These are phyloP conservation scores for Saguinus imperator DNA, from an alignment of 2,113 vertebrate species.

Conservation along the genomic window DNA sequence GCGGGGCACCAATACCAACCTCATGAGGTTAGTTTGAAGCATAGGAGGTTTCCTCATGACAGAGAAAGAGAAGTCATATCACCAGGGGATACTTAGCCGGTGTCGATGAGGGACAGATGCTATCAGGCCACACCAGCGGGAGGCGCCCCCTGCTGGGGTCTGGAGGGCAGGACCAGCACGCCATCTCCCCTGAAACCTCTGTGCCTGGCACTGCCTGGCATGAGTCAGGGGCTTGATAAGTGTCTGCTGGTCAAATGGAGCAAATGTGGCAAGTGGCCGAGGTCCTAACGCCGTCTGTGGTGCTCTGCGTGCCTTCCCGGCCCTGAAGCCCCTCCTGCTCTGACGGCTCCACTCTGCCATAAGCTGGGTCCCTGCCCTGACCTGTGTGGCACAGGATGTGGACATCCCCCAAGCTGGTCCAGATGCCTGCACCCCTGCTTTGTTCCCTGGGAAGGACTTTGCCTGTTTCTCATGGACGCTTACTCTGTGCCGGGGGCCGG, in stretches of 20 bases:
- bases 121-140: not conserved
- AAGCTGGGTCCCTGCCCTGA: not conserved
- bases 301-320: no score
- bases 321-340: not conserved
- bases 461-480: not conserved
- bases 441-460: not conserved
- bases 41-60: not conserved
- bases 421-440: not conserved
- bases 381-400: not conserved
- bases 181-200: not conserved
- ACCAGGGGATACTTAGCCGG: no score
- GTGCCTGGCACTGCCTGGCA: not conserved
- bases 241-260: not conserved
- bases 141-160: not conserved
- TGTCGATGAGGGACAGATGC: no score
- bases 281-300: not conserved
- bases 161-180: not conserved
- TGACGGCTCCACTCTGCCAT: not conserved
- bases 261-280: not conserved
- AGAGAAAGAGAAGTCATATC: not conserved
- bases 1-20: not conserved
- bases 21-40: not conserved
- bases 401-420: not conserved
- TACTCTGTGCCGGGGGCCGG: fast-evolving
- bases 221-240: not conserved